Conservation (phyloP, 2,797 vertebrate species). For the Acanthopagrus latus region DNA sequence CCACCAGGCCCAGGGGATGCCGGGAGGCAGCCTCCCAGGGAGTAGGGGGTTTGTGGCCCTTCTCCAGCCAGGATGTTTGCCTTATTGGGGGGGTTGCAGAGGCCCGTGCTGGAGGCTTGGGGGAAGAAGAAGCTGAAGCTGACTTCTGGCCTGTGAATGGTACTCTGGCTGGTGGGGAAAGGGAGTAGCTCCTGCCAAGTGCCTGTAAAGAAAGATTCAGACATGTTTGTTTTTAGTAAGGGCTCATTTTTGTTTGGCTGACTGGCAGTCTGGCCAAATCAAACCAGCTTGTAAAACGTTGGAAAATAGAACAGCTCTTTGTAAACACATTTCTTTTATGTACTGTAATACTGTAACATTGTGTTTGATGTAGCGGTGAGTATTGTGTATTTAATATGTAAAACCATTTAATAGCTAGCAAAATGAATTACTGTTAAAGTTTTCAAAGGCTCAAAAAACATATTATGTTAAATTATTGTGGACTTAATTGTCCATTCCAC, state of each 20-base stretch:
- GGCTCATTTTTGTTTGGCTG: constrained; percentile 60
- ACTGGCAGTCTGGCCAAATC: constrained; percentile 44
- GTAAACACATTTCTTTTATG: constrained; percentile 35
- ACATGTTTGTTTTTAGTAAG: constrained; percentile 70
- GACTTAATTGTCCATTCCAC: constrained; percentile 13
- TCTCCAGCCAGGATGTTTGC: constrained; percentile 76
- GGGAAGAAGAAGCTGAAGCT: constrained; percentile 76
- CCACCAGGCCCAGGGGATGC: constrained; percentile 92
- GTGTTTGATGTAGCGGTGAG: neutral
- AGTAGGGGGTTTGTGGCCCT: constrained; percentile 84
- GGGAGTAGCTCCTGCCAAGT: constrained; percentile 83
- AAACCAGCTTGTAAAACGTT: constrained; percentile 37
- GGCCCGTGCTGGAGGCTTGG: constrained; percentile 79
- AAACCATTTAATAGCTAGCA: constrained; percentile 7
- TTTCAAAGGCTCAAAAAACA: neutral
- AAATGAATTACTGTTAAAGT: constrained; percentile 17
- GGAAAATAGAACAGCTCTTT: constrained; percentile 18
- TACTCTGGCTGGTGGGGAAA: constrained; percentile 88
- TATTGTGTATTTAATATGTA: neutral
- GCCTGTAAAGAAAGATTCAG: constrained; percentile 80
- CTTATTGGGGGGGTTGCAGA: constrained; percentile 68
- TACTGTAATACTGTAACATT: constrained; percentile 11
- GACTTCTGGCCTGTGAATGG: constrained; percentile 76
- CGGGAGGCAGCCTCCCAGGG: constrained; percentile 95
- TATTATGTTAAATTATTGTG: constrained; percentile 19